Evolutionary conservation across 2,888 invertebrate species (phyloP).

Genomic region (Arctia plantaginis): DNA sequence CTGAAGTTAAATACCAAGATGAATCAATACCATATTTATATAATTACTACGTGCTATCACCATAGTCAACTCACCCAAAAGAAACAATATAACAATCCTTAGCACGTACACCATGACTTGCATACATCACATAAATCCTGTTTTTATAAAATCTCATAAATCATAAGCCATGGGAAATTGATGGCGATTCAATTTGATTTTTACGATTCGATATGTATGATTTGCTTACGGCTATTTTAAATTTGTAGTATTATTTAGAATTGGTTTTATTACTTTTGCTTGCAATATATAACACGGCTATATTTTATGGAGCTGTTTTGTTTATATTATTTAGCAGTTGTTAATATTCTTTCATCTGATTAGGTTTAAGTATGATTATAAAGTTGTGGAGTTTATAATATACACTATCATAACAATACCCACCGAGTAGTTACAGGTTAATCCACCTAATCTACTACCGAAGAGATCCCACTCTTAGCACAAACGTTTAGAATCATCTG

Average conservation of each 20-base stretch:
- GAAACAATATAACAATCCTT: slow-evolving; percentile 29
- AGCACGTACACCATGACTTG: slow-evolving; percentile 30
- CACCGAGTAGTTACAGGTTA: not conserved
- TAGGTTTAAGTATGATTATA: not conserved
- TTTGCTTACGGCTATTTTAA: slow-evolving; percentile 28
- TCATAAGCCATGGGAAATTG: slow-evolving; percentile 27
- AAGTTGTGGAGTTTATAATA: not conserved
- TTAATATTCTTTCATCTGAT: not conserved
- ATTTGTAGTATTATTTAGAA: slow-evolving; percentile 14
- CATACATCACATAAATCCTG: slow-evolving; percentile 35
- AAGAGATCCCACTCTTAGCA: not conserved
- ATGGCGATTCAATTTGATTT: slow-evolving; percentile 41
- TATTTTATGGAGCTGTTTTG: not conserved
- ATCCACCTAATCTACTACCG: not conserved
- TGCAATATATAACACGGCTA: not conserved
- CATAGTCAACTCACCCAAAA: slow-evolving; percentile 37
- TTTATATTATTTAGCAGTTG: not conserved
- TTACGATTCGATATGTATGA: slow-evolving; percentile 31
- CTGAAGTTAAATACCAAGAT: too few relatives aligned
- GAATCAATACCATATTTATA: too few relatives aligned
- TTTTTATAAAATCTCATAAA: slow-evolving; percentile 35
- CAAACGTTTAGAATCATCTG: too few relatives aligned
- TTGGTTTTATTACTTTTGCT: slow-evolving; percentile 4
- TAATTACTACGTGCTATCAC: too few relatives aligned
- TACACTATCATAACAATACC: not conserved